Percentiles rank a stretch among this genome's conserved stretches.
phyloP scores from a whole-genome alignment of 2,888 invertebrate species.

The Aporophyla lueneburgensis region DNA sequence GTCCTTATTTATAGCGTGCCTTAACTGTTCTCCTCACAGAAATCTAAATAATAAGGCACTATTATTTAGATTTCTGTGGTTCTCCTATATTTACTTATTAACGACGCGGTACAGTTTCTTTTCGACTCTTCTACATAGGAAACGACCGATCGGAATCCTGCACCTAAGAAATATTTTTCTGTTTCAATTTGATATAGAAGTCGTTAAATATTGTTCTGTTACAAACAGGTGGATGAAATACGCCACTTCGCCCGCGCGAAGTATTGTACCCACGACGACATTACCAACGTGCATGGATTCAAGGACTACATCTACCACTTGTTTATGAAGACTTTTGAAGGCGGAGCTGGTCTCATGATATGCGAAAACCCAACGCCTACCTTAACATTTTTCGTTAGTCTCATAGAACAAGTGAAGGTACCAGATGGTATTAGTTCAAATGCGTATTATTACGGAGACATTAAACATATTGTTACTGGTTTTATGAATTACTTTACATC shows the following conservation, averaged over 20 bases:
- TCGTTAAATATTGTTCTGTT: not conserved
- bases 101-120: no score
- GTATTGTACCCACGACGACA: slow-evolving; percentile 7
- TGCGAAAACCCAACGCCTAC: slow-evolving; percentile 71
- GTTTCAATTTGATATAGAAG: not conserved
- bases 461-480: slow-evolving; percentile 75
- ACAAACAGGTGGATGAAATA: slow-evolving; percentile 14
- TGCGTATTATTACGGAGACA: slow-evolving; percentile 79
- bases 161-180: not conserved
- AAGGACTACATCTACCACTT: slow-evolving; percentile 77
- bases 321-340: slow-evolving; percentile 69
- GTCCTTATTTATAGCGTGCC: no score
- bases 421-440: slow-evolving; percentile 63
- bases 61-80: no score
- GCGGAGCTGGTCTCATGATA: slow-evolving; percentile 69
- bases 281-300: slow-evolving; percentile 57
- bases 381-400: slow-evolving; percentile 71
- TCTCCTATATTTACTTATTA: no score
- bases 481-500: slow-evolving; percentile 75
- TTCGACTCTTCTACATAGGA: no score
- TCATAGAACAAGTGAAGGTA: slow-evolving; percentile 67
- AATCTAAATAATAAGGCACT: no score
- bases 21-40: no score
- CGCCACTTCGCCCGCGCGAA: not conserved
- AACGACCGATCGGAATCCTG: not conserved